phyloP scores from a whole-genome alignment of 2,888 invertebrate genomes.

The Herminia tarsipennalis region DNA sequence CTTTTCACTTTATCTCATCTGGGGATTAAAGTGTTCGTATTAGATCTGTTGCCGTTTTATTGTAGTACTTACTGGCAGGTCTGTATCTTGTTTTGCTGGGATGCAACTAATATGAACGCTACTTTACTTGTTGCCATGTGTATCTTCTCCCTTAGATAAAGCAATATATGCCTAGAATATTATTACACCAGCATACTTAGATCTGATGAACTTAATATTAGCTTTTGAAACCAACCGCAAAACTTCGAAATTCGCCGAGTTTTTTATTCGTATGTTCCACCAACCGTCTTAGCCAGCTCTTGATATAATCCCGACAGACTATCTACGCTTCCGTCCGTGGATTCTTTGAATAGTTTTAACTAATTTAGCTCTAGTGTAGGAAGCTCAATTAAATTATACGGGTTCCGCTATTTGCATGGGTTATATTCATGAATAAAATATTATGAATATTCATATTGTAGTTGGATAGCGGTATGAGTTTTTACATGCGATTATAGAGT shows the following conservation, averaged over 20 bases:
- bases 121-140: no score
- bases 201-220: no score
- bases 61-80: no score
- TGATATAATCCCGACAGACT: constrained; percentile 16
- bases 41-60: no score
- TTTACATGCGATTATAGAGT: constrained; percentile 19
- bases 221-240: no score
- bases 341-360: constrained; percentile 55
- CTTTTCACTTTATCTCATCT: no score
- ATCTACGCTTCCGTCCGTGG: constrained; percentile 21
- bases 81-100: no score
- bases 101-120: no score
- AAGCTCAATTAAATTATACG: constrained; percentile 51
- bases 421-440: constrained; percentile 39
- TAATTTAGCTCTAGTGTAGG: constrained; percentile 46
- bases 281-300: constrained; percentile 9
- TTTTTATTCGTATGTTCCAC: constrained; percentile 10
- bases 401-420: constrained; percentile 36
- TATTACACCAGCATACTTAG: no score
- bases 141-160: no score
- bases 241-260: background rate
- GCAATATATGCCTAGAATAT: no score
- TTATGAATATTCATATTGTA: constrained; percentile 42
- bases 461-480: constrained; percentile 33
- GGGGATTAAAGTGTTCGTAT: no score